Base-by-base conservation (phyloP, 2,113 vertebrate genomes). In the Oreochromis spilurus region DNA sequence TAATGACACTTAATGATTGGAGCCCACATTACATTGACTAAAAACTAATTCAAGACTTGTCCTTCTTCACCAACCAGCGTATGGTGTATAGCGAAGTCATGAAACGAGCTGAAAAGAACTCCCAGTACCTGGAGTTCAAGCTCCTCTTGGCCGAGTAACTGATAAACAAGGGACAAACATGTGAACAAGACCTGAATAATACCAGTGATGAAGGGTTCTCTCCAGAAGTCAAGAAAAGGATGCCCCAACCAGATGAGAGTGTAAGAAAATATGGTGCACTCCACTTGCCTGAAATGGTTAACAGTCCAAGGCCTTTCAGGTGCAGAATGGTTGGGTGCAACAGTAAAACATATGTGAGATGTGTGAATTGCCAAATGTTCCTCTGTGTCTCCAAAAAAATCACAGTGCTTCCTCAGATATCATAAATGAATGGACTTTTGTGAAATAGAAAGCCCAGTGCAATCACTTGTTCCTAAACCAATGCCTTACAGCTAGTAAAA, bases 181-280 rank as follows among this genome's bases (percentile, higher is more conserved):
- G 14, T 9, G 14, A 31, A 60, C 57, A 4, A 60, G 57, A 60
- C 57, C 57, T 4, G 26, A 60, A 60, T 31, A 17, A 60, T 17
- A 31, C 3, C 7, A 60, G 26, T 31, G 14, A 60, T 60, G 14
- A 60, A 60, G 5, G 31, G 0, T 60, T 17, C 2, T 60, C 57
- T 60, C 26, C 14, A 17, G 26, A 60, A 60, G 2, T 60, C 57
- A 60, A 60, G 29, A 34, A 60, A 4, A 0, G 5, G 29, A 31
- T 0, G 16, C 29, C 57, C 57, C 16, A 34, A 31, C 29, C 0
- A 0, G 16, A 34, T 60, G 29, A 34, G 14, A 31, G 57, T 58
- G 57, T 58, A 58, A 58, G 26, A 58, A 58, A 31, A 58, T 58
- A 9, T 58, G 57, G 14, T 60, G 57, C 29, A 19, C 29, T 60